These are phyloP conservation scores for Allacma fusca DNA, from an alignment of 2,888 invertebrate genomes.

Conservation along the genomic window DNA sequence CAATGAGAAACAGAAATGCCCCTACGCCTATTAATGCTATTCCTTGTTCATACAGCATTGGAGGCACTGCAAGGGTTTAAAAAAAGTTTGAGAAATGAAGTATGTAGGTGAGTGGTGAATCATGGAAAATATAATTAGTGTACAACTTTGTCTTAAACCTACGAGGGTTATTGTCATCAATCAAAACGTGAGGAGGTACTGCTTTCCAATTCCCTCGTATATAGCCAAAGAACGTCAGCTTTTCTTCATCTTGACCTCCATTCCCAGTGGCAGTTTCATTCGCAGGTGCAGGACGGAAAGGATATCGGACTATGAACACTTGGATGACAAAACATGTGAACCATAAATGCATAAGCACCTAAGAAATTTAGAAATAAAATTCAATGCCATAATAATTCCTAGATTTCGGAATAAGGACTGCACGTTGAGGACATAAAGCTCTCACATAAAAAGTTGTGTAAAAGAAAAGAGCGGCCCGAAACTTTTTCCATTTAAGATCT, in stretches of 20 bases:
- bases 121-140: too few relatives aligned
- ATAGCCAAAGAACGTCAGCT: constrained; percentile 1
- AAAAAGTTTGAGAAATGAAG: too few relatives aligned
- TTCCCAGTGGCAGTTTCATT: background rate
- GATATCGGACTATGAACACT: constrained; percentile 21
- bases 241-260: background rate
- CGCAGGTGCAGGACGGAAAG: background rate
- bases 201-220: constrained; percentile 10
- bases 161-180: background rate
- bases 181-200: background rate
- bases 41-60: background rate
- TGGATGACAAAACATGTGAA: constrained; percentile 17
- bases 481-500: constrained; percentile 24
- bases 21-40: background rate
- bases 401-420: too few relatives aligned
- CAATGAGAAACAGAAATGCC: background rate
- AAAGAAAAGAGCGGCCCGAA: background rate
- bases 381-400: too few relatives aligned
- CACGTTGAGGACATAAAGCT: too few relatives aligned
- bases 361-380: too few relatives aligned
- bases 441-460: constrained; percentile 9
- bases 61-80: background rate
- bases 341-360: constrained; percentile 8
- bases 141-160: background rate
- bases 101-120: too few relatives aligned